Base-by-base conservation (phyloP, 2,113 vertebrate species). In the Mesitornis unicolor region DNA sequence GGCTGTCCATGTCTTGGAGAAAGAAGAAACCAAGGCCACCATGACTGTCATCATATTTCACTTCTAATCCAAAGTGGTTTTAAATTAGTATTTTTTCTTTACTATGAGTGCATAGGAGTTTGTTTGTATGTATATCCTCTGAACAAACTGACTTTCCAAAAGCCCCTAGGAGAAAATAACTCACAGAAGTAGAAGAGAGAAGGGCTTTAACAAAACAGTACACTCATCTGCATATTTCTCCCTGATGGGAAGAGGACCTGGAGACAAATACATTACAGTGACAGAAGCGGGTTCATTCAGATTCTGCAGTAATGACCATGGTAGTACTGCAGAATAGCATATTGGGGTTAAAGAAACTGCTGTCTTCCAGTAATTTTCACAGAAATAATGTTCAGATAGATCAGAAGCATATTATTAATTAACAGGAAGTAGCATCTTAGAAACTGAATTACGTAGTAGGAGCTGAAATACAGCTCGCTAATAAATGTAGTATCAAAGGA, bases 331-430 rank as follows among this genome's bases (percentile, higher is more conserved):
- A 80, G 59, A 70, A 42, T 16, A 86, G 26, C 1, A 0, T 38
- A 22, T 43, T 0, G 0, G 17, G 33, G 54, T 93, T 94, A 74
- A 91, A 77, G 50, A 80, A 83, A 75, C 24, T 48, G 13, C 64
- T 84, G 31, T 94, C 38, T 87, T 93, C 47, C 35, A 83, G 36
- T 91, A 70, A 69, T 83, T 85, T 87, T 88, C 50, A 57, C 68
- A 86, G 45, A 95, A 84, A 68, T 31, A 47, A 67, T 77, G 16
- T 91, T 97, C 64, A 19, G 89, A 38, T 84, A 92, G 68, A 89
- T 89, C 59, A 84, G 90, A 90, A 95, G 21, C 29, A 10, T 56
- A 54, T 87, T 94, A 70, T 81, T 90, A 91, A 95, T 94, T 93
- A 91, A 70, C 47, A 84, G 45, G 48, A 78, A 65, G 69, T 90